Evolutionary conservation across 2,797 vertebrate species (phyloP), one percentile per base, ranked within the genome.

Genomic region (Knipowitschia caucasica): DNA sequence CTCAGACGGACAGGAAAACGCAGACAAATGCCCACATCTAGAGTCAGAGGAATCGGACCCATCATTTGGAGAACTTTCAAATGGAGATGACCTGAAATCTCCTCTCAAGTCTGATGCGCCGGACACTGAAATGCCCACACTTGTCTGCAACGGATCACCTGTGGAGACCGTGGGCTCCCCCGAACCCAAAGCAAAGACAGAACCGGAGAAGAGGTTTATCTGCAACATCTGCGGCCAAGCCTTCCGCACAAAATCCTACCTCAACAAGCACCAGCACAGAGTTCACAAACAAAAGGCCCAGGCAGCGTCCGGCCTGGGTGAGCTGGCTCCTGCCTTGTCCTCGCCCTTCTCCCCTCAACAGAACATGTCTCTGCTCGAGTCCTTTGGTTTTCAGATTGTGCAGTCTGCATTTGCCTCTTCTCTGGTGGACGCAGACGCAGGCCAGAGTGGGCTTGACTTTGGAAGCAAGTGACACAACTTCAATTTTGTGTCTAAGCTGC

Each of bases 231-330:
- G 97, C 1, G 94, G 95, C 75, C 96, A 96, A 89, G 94, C 96
- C 80, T 99, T 99, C 89, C 94, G 96, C 77, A 98, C 97, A 31
- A 99, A 96, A 89, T 98, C 95, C 89, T 98, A 99, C 86, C 93
- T 99, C 93, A 99, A 95, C 92, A 99, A 99, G 85, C 96, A 99
- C 87, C 93, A 96, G 89, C 95, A 98, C 86, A 92, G 98, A 87
- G 95, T 98, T 74, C 97, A 99, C 81, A 93, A 94, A 74, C 92
- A 91, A 56, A 89, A 93, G 36, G 73, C 90, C 2, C 90, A 86
- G 0, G 30, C 91, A 0, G 91, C 86, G 24, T 88, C 92, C 2
- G 80, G 90, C 0, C 44, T 95, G 53, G 91, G 90, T 50, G 94
- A 96, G 77, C 87, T 95, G 42, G 85, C 92, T 62, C 91, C 94